Evolutionary conservation across 1,140 invertebrate species (phyloP).

Genomic region (Euwallacea fornicatus): DNA sequence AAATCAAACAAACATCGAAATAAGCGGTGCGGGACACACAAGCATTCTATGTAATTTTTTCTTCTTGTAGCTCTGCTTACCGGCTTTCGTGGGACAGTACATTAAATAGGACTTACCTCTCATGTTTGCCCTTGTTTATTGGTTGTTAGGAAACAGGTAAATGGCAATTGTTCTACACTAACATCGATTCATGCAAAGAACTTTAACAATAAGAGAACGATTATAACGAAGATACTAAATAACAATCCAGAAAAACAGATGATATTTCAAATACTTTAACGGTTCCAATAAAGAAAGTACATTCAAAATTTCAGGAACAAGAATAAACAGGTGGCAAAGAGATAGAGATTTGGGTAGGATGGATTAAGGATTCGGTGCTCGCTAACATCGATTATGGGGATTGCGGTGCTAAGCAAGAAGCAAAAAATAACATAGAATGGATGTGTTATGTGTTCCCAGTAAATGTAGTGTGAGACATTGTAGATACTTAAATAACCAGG

Average conservation of each 20-base stretch:
- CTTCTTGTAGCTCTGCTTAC: constrained; percentile 8
- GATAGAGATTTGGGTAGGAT: too few relatives aligned
- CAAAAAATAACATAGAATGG: constrained; percentile 49
- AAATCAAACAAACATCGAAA: constrained; percentile 52
- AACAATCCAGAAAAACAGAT: constrained; percentile 7
- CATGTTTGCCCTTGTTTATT: too few relatives aligned
- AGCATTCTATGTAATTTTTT: constrained; percentile 49
- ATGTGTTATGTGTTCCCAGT: constrained; percentile 43
- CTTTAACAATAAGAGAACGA: neutral
- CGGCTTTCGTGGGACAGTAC: too few relatives aligned
- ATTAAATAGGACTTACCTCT: neutral
- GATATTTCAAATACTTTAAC: neutral
- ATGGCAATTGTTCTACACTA: constrained; percentile 31
- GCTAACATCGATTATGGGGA: constrained; percentile 40
- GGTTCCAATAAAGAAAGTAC: too few relatives aligned
- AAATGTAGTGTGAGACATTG: neutral
- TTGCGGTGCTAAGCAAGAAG: constrained; percentile 46
- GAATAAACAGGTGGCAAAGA: too few relatives aligned
- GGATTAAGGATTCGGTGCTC: constrained; percentile 22
- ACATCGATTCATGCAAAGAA: constrained; percentile 40
- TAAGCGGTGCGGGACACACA: constrained; percentile 49
- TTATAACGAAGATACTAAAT: constrained; percentile 4
- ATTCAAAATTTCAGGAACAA: too few relatives aligned
- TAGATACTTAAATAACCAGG: too few relatives aligned
- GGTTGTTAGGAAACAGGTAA: too few relatives aligned